Percentiles rank a stretch among this genome's conserved stretches.
These are phyloP conservation scores for Lerema accius DNA, from an alignment of 1,140 invertebrate species.

Conservation along the genomic window DNA sequence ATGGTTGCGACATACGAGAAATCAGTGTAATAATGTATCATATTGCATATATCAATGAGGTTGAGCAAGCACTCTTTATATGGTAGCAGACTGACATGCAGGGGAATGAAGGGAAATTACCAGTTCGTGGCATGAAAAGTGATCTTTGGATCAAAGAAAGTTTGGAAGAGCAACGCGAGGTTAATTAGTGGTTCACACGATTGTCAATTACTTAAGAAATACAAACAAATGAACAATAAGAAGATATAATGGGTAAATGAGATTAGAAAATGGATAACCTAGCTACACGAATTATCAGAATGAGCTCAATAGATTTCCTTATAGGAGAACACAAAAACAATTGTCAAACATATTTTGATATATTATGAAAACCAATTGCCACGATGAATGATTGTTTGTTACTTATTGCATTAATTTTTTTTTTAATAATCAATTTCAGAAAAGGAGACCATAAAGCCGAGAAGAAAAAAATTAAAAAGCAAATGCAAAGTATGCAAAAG, in stretches of 20 bases:
- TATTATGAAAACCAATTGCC: too few species aligned
- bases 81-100: constrained; percentile 26
- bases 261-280: neutral
- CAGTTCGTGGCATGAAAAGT: neutral
- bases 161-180: neutral
- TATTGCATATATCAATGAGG: constrained; percentile 28
- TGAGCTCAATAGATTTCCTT: too few species aligned
- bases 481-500: neutral
- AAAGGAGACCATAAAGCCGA: neutral
- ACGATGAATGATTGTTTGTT: too few species aligned
- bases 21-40: constrained; percentile 37
- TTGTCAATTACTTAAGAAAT: neutral
- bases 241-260: neutral
- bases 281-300: too few species aligned
- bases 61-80: constrained; percentile 31
- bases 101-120: constrained; percentile 15
- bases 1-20: constrained; percentile 32
- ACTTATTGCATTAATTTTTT: too few species aligned
- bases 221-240: neutral
- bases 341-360: too few species aligned
- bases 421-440: neutral
- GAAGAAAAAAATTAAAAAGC: neutral
- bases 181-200: constrained; percentile 18
- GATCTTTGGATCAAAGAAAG: neutral
- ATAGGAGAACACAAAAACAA: too few species aligned